Evolutionary conservation across 2,797 vertebrate genomes (phyloP).

Genomic region (Micromesistius poutassou): DNA sequence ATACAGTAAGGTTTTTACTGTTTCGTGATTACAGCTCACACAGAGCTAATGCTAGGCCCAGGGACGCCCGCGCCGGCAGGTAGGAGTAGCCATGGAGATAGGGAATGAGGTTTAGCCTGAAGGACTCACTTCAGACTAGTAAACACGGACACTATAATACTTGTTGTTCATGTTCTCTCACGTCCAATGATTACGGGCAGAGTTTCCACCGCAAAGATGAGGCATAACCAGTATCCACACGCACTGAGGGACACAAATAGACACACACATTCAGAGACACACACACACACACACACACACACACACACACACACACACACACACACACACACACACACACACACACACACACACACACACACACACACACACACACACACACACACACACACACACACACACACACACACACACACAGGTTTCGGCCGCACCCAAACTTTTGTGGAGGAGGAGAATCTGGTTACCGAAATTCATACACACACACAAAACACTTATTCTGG

Average conservation of each 20-base stretch:
- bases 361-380: constrained; percentile 2
- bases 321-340: constrained; percentile 8
- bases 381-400: neutral
- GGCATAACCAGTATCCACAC: too few species aligned
- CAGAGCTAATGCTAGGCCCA: too few species aligned
- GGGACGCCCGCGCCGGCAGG: too few species aligned
- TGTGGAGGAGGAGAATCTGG: neutral
- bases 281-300: neutral
- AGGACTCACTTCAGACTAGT: too few species aligned
- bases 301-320: neutral
- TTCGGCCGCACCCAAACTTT: constrained; percentile 35
- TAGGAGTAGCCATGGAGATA: too few species aligned
- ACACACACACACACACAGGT: constrained; percentile 9
- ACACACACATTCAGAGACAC: neutral
- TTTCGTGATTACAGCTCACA: too few species aligned
- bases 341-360: neutral
- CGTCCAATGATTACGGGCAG: too few species aligned
- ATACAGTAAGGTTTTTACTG: too few species aligned
- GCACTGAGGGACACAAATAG: neutral
- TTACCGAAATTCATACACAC: neutral
- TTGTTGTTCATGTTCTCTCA: too few species aligned
- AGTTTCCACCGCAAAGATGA: too few species aligned
- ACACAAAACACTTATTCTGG: neutral
- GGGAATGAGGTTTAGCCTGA: too few species aligned
- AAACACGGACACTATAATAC: too few species aligned